Evolutionary conservation across 1,140 invertebrate genomes (phyloP).

Genomic region (Fopius arisanus): DNA sequence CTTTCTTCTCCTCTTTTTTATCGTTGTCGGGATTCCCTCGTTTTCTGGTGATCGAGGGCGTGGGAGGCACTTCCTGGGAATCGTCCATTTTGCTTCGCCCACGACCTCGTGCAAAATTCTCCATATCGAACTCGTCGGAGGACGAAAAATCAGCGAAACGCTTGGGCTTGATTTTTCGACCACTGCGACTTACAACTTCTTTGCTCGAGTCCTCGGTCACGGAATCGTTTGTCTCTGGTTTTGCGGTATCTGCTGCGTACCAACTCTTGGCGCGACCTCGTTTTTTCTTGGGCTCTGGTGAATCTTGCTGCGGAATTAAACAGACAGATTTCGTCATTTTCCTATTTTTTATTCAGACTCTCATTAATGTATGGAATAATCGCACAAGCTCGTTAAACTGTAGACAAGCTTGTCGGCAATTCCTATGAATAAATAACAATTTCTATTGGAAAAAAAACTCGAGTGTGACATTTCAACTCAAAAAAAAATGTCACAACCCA

Average conservation of each 20-base stretch:
- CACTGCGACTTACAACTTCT: slow-evolving; percentile 75
- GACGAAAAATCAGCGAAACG: slow-evolving; percentile 62
- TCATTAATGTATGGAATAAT: slow-evolving; percentile 60
- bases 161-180: slow-evolving; percentile 79
- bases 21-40: slow-evolving; percentile 49
- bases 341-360: not conserved
- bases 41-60: slow-evolving; percentile 49
- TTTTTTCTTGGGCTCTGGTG: slow-evolving; percentile 55
- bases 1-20: slow-evolving; percentile 3
- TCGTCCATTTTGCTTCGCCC: slow-evolving; percentile 57
- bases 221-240: slow-evolving; percentile 50
- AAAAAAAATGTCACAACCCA: slow-evolving; percentile 24
- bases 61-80: slow-evolving; percentile 50
- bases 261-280: slow-evolving; percentile 47
- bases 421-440: slow-evolving; percentile 46
- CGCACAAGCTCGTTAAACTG: slow-evolving; percentile 62
- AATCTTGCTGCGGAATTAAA: slow-evolving; percentile 42
- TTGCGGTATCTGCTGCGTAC: slow-evolving; percentile 39
- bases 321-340: not conserved
- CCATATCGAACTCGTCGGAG: slow-evolving; percentile 50
- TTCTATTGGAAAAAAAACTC: slow-evolving; percentile 43
- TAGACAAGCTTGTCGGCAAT: slow-evolving; percentile 63
- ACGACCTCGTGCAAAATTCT: slow-evolving; percentile 52
- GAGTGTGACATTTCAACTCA: slow-evolving; percentile 11
- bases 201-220: slow-evolving; percentile 57